These are phyloP conservation scores for Lucinisca nassula DNA, from an alignment of 2,888 invertebrate species.

Conservation along the genomic window DNA sequence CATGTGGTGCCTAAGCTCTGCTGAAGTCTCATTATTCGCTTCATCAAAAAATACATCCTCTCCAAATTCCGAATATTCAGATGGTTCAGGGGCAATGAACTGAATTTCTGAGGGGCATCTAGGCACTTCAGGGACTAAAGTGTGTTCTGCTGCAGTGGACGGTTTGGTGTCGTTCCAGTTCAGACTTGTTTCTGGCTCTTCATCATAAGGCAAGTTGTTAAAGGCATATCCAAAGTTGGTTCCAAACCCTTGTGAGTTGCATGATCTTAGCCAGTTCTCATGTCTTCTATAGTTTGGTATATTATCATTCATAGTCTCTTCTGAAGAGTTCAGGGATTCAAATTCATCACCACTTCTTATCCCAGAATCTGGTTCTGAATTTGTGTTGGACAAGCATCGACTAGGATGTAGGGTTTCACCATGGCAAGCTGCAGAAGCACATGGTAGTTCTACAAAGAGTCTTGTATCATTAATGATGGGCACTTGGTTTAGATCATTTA, in stretches of 20 bases:
- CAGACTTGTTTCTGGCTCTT: neutral
- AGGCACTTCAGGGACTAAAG: neutral
- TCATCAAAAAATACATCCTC: neutral
- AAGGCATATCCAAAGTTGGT: neutral
- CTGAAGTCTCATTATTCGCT: neutral
- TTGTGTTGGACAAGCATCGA: neutral
- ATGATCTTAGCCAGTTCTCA: neutral
- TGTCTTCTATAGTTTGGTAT: neutral
- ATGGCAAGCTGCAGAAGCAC: neutral
- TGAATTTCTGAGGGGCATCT: neutral
- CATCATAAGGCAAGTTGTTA: neutral
- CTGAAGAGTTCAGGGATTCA: neutral
- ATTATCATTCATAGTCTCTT: neutral
- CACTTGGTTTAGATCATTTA: neutral
- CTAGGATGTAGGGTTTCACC: neutral
- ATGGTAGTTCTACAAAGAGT: neutral
- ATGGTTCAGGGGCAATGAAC: neutral
- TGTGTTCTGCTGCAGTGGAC: neutral
- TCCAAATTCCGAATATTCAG: neutral
- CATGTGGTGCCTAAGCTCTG: too few species aligned
- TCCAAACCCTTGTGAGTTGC: neutral
- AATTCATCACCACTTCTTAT: conserved; percentile 5
- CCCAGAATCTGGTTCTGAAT: neutral
- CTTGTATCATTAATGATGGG: neutral
- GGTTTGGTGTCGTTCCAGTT: neutral